Percentiles rank a stretch among this genome's conserved stretches.
phyloP scores from a whole-genome alignment of 2,797 vertebrate species.

The Arctocebus calabarensis region DNA sequence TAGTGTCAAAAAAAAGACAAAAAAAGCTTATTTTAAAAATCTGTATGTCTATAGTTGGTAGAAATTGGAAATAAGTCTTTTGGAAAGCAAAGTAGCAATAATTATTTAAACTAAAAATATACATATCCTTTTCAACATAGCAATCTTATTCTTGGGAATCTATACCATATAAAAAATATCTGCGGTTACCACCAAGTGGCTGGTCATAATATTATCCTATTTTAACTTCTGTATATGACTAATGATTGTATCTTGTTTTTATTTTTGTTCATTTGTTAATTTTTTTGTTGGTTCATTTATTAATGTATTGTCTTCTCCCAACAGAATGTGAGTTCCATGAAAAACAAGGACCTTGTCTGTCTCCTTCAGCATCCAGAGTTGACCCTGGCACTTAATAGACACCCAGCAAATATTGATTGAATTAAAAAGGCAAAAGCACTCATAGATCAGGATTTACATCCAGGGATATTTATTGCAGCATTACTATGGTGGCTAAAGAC shows the following conservation, averaged over 20 bases:
- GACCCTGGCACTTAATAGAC: no score
- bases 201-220: neutral
- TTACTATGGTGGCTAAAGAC: neutral
- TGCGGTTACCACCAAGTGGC: neutral
- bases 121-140: conserved; percentile 12
- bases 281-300: neutral
- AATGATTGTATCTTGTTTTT: neutral
- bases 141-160: neutral
- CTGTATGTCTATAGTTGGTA: neutral
- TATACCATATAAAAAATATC: neutral
- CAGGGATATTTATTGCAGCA: neutral
- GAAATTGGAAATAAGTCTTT: conserved; percentile 4
- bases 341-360: neutral
- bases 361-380: neutral
- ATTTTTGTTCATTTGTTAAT: neutral
- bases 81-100: neutral
- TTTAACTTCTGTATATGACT: neutral
- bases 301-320: neutral
- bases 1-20: neutral
- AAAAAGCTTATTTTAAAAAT: neutral
- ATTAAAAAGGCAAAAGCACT: neutral
- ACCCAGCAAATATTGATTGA: neutral
- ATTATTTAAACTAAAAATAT: conserved; percentile 14
- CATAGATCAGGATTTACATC: neutral
- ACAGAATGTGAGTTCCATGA: neutral